Evolutionary conservation across 1,140 invertebrate species (phyloP), one percentile per base, ranked within the genome.

Genomic region (Bathynomus jamesi): DNA sequence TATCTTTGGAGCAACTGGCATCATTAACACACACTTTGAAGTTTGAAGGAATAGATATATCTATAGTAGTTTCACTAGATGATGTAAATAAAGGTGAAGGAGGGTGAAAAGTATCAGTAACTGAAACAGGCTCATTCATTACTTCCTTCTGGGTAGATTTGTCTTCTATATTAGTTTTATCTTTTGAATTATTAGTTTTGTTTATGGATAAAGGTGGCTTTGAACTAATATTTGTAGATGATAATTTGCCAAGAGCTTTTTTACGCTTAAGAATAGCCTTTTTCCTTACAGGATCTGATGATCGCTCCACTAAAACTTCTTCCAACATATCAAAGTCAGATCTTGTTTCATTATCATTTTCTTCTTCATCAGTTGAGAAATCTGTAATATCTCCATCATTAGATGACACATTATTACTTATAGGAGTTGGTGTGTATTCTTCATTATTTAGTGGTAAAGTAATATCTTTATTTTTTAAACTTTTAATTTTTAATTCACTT

Each of bases 401-500:
- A 65, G 61, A 28, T n/a, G 61, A 67, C 32, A 65, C 21, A 24
- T 72, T 27, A 70, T 64, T 28, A 11, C 63, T 27, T 27, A 72
- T 28, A 61, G 71, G 31, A 67, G 67, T 21, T 30, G 64, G 62
- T 29, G 25, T 63, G 65, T 70, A 65, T 73, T 78, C 65, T 67
- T 67, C 70, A 63, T 31, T 11, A 65, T 77, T 53, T 28, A 67
- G 46, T 60, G 71, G 61, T 69, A 71, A 69, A 17, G 32, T 70
- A n/a, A 67, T 66, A 40, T 71, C 67, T 25, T 72, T 75, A 13
- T 71, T 69, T 13, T 67, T 72, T 11, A 46, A 53, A 28, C 30
- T 29, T 61, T 74, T 77, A 65, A 85, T 86, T 74, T 85, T 85
- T 8, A 88, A 73, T 79, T 87, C 84, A 13, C 83, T 81, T 74